Conservation (phyloP, 2,113 vertebrate genomes). For the Oreochromis tanganicae region DNA sequence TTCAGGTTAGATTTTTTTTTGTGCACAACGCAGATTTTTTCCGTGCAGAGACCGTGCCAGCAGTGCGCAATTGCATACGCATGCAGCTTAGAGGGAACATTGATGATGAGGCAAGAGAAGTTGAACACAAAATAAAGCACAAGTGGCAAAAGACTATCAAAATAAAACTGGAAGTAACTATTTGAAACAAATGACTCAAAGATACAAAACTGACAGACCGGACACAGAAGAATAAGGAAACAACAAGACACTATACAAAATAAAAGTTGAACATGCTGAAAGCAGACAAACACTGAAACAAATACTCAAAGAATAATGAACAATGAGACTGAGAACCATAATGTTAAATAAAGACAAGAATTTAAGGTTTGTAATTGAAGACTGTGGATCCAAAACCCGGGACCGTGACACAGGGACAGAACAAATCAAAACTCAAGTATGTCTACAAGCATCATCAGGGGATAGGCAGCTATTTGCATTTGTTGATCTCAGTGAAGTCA, state of each 20-base stretch:
- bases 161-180: neutral
- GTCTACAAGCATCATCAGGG: neutral
- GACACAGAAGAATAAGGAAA: neutral
- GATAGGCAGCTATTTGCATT: neutral
- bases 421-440: neutral
- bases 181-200: fast-evolving
- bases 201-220: neutral
- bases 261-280: neutral
- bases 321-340: neutral
- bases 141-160: neutral
- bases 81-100: too few relatives aligned
- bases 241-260: neutral
- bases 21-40: too few relatives aligned
- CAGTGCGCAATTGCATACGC: too few relatives aligned
- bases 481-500: neutral
- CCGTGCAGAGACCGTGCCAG: too few relatives aligned
- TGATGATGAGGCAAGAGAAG: neutral
- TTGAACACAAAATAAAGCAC: neutral
- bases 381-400: neutral
- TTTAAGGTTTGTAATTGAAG: fast-evolving
- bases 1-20: too few relatives aligned
- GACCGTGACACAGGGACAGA: fast-evolving
- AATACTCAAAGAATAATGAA: neutral
- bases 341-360: neutral
- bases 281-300: neutral